These are phyloP conservation scores for Callinectes sapidus DNA, from an alignment of 2,888 invertebrate species.

Conservation along the genomic window DNA sequence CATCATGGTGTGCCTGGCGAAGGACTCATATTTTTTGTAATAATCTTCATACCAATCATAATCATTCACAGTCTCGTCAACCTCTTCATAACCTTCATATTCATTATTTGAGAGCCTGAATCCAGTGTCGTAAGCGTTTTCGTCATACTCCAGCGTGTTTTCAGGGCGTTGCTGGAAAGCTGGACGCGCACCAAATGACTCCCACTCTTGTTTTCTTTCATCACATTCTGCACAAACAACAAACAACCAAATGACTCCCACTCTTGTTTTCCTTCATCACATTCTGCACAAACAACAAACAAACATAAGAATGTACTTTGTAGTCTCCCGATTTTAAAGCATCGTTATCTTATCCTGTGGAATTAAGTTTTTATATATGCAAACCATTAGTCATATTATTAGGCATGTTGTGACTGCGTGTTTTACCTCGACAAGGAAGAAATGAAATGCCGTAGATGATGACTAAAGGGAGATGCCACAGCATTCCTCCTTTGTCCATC, in stretches of 20 bases:
- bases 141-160: neutral
- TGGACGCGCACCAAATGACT: neutral
- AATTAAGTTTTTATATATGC: neutral
- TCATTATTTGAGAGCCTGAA: neutral
- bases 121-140: neutral
- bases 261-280: too few species aligned
- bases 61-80: neutral
- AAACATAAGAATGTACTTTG: neutral
- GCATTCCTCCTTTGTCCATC: neutral
- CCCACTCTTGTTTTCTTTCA: too few species aligned
- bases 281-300: too few species aligned
- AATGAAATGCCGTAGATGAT: neutral
- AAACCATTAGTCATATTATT: neutral
- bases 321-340: neutral
- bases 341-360: neutral
- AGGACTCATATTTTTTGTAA: conserved; percentile 41
- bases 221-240: too few species aligned
- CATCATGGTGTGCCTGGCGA: conserved; percentile 42
- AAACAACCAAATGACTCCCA: too few species aligned
- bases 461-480: neutral
- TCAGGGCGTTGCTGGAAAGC: neutral
- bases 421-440: neutral
- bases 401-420: neutral
- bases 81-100: neutral
- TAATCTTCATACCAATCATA: conserved; percentile 41